Evolutionary conservation across 2,113 vertebrate genomes (phyloP).

Genomic region (Heterocephalus glaber): DNA sequence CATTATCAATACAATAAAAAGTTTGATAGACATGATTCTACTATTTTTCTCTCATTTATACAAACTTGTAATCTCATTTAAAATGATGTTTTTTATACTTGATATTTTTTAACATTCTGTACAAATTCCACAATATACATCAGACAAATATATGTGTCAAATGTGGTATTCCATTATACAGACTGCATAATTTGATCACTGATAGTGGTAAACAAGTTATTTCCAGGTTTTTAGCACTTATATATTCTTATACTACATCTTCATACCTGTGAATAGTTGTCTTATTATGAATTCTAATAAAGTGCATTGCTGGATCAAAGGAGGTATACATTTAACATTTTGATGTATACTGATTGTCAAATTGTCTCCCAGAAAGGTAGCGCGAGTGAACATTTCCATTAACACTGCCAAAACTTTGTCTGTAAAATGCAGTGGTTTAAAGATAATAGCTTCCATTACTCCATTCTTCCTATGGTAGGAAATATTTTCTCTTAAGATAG

Average conservation of each 20-base stretch:
- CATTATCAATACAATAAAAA: not conserved
- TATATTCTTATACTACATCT: not conserved
- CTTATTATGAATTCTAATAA: not conserved
- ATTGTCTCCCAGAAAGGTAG: not conserved
- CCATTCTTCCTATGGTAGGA: not conserved
- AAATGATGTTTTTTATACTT: conserved; percentile 3
- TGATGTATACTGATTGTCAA: not conserved
- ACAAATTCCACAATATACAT: not conserved
- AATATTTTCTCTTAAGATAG: conserved; percentile 4
- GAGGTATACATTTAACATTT: conserved; percentile 22
- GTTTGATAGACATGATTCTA: conserved; percentile 36
- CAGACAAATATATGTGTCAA: not conserved
- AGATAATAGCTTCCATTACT: conserved; percentile 5
- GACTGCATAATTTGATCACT: not conserved
- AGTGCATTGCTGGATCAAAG: conserved; percentile 1
- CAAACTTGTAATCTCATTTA: conserved; percentile 33
- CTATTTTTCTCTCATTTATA: conserved; percentile 48
- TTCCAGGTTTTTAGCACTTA: not conserved
- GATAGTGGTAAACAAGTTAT: not conserved
- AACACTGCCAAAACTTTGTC: not conserved
- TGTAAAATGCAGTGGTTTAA: conserved; percentile 38
- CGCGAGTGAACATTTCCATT: not conserved
- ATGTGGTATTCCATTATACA: conserved; percentile 31
- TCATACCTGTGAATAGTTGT: not conserved
- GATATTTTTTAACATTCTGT: not conserved